Evolutionary conservation across 2,113 vertebrate species (phyloP).

Genomic region (Megaleporinus macrocephalus): DNA sequence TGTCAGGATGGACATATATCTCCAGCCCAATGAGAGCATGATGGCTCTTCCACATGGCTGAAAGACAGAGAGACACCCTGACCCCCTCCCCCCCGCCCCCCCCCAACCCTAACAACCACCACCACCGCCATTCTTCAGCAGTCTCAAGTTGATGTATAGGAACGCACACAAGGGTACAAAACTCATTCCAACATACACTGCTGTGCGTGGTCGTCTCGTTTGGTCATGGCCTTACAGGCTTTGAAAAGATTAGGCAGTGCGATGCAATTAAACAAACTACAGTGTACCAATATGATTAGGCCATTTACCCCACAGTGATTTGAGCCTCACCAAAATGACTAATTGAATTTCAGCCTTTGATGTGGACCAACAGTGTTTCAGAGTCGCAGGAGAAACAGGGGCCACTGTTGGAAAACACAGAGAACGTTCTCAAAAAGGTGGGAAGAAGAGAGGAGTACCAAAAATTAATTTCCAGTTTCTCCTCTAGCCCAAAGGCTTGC

Average conservation of each 20-base stretch:
- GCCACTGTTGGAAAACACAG: not conserved
- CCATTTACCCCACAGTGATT: not conserved
- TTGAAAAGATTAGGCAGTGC: not conserved
- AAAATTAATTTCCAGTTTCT: slow-evolving; percentile 61
- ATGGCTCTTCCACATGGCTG: slow-evolving; percentile 71
- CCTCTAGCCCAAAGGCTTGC: slow-evolving; percentile 66
- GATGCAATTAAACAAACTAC: slow-evolving; percentile 22
- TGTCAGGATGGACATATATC: slow-evolving; percentile 67
- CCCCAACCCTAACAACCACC: not conserved
- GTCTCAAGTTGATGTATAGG: not conserved
- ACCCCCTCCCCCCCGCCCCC: too few species aligned
- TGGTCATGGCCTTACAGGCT: slow-evolving; percentile 3
- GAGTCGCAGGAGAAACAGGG: slow-evolving; percentile 18
- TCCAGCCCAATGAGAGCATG: slow-evolving; percentile 67
- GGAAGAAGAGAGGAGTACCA: slow-evolving; percentile 25
- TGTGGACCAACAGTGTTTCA: slow-evolving; percentile 3
- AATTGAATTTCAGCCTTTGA: slow-evolving; percentile 12
- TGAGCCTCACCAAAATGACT: not conserved
- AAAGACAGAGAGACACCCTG: not conserved
- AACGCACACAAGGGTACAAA: not conserved
- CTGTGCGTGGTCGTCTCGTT: not conserved
- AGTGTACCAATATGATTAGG: not conserved
- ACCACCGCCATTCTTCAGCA: not conserved
- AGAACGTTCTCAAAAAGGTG: not conserved
- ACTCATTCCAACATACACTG: not conserved